Base-by-base conservation (phyloP, 2,797 vertebrate species). In the Sebastes kiyomatsui region DNA sequence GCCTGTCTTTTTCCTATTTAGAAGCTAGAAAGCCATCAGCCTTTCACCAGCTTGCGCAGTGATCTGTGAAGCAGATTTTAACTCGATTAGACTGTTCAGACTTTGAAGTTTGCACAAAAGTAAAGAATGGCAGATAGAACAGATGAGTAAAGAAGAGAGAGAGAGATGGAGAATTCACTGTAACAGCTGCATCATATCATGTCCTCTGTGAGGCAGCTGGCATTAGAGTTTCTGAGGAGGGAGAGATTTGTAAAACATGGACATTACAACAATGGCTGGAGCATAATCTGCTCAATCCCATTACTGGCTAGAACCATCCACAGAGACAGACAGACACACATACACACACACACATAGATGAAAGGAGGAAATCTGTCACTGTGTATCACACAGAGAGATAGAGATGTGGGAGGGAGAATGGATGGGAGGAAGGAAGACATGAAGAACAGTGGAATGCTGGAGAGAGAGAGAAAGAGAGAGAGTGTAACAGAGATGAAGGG, bases 241-340 rank as follows among this genome's bases (percentile, higher is more conserved):
- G 83, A 79, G 87, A 87, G 90, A 93, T 93, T 93, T 93, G 93
- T 92, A 88, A 91, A 93, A 93, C 92, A 93, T 83, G 91, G 90
- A 93, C 91, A 89, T 93, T 92, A 92, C 91, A 93, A 93, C 89
- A 93, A 91, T 87, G 72, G 88, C 62, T 75, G 69, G 54, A 91
- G 84, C 81, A 84, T 92, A 93, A 92, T 93, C 94, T 93, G 79
- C 82, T 69, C 87, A 94, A 94, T 93, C 93, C 91, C 86, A 93
- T 93, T 93, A 93, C 86, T 76, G 88, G 22, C 82, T 73, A 18
- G 71, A 86, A 82, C 68, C 87, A 72, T 89, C 87, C 86, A 80
- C 74, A 77, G 69, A 85, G 11, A 61, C 56, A 42, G 11, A 70
- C 35, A 38, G 12, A 32, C 35, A 38, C 5, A 33, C 32, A 33